Evolutionary conservation across 2,888 invertebrate species (phyloP).

Genomic region (Drosophila suboccidentalis): DNA sequence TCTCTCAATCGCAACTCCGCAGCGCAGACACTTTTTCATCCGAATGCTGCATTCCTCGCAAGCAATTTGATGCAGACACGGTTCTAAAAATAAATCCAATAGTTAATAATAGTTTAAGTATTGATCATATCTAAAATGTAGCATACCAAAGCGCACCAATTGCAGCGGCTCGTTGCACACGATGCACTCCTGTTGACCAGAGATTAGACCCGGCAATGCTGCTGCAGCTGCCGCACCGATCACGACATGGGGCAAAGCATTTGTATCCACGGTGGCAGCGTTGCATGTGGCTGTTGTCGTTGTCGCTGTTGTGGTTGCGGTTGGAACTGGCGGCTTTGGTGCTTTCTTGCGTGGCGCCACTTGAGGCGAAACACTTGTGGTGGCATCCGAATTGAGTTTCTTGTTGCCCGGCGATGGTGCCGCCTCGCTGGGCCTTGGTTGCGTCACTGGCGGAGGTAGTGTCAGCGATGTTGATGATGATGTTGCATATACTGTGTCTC

Average conservation of each 20-base stretch:
- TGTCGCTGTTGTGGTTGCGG: constrained; percentile 6
- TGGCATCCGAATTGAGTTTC: constrained; percentile 76
- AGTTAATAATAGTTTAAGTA: not conserved
- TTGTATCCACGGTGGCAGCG: constrained; percentile 20
- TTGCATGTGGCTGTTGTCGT: constrained; percentile 7
- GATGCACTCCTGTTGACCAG: constrained; percentile 87
- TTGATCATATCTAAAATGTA: not conserved
- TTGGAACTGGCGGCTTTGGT: constrained; percentile 72
- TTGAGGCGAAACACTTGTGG: constrained; percentile 62
- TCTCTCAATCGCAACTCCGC: constrained; percentile 88
- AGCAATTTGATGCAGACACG: constrained; percentile 91
- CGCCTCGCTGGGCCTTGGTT: constrained; percentile 44
- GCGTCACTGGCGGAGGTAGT: constrained; percentile 56
- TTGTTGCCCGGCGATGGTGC: constrained; percentile 70
- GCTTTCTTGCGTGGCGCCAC: constrained; percentile 78
- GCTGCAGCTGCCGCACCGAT: constrained; percentile 21
- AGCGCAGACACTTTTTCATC: constrained; percentile 92
- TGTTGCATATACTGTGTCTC: constrained; percentile 12
- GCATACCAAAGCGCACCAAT: constrained; percentile 87
- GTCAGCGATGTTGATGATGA: constrained; percentile 29
- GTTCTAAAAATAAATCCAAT: constrained; percentile 85
- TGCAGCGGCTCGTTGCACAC: constrained; percentile 90
- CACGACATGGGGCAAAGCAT: not conserved
- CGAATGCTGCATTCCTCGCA: constrained; percentile 91
- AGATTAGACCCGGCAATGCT: constrained; percentile 42